These are phyloP conservation scores for Nomada ferruginata DNA, from an alignment of 2,888 invertebrate genomes.

Conservation along the genomic window DNA sequence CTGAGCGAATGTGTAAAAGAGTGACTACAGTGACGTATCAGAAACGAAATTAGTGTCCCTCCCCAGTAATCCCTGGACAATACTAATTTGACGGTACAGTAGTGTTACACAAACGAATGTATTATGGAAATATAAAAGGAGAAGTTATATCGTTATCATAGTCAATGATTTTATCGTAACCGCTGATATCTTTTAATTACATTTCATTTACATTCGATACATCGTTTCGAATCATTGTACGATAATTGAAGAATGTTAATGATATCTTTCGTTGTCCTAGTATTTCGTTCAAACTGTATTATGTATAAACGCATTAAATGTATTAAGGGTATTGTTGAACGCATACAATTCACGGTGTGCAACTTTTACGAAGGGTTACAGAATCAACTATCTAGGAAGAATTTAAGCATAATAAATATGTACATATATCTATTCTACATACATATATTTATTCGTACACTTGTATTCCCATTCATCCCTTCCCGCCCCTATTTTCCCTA, in stretches of 20 bases:
- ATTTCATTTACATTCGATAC: background rate
- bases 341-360: conserved; percentile 24
- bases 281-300: conserved; percentile 42
- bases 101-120: conserved; percentile 4
- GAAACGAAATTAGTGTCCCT: conserved; percentile 18
- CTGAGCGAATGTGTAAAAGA: conserved; percentile 48
- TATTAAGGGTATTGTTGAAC: conserved; percentile 41
- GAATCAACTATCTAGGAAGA: conserved; percentile 49
- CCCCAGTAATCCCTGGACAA: conserved; percentile 22
- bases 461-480: conserved; percentile 17
- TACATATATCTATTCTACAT: conserved; percentile 50
- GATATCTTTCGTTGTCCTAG: conserved; percentile 16
- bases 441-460: conserved; percentile 30
- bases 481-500: background rate
- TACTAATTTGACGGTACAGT: conserved; percentile 21
- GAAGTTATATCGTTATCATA: background rate
- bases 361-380: conserved; percentile 40
- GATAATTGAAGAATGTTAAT: conserved; percentile 35
- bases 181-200: conserved; percentile 35
- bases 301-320: conserved; percentile 53
- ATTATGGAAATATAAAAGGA: conserved; percentile 19
- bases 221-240: conserved; percentile 10
- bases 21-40: conserved; percentile 46
- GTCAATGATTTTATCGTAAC: background rate
- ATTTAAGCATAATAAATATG: conserved; percentile 62